A percentile compares a stretch with the other conserved stretches of the same genome.
These are phyloP conservation scores for Chinchilla lanigera DNA, from an alignment of 2,113 vertebrate species.

Conservation along the genomic window DNA sequence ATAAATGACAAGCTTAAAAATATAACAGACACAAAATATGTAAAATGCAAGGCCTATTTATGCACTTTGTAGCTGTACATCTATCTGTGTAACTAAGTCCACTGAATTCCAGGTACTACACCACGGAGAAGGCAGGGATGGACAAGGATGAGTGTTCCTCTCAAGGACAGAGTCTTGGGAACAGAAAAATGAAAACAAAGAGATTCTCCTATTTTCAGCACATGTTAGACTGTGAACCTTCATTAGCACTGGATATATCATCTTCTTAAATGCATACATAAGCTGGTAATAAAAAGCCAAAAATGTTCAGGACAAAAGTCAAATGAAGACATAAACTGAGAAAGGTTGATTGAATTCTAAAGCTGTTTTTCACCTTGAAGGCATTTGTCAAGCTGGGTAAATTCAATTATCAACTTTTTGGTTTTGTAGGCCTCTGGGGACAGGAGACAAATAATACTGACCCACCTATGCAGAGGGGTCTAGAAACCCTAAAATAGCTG, in stretches of 20 bases:
- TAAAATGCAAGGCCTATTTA: background rate
- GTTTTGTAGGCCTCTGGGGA: background rate
- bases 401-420: background rate
- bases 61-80: background rate
- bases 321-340: constrained; percentile 20
- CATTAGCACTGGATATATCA: background rate
- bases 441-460: constrained; percentile 7
- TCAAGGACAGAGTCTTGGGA: background rate
- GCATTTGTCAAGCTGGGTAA: constrained; percentile 6
- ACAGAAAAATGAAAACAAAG: background rate
- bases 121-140: background rate
- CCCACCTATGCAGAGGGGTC: background rate
- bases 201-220: background rate
- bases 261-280: background rate
- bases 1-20: constrained; percentile 13
- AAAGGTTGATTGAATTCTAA: background rate
- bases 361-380: constrained; percentile 2
- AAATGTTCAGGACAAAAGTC: background rate
- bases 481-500: background rate
- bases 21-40: background rate
- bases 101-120: background rate
- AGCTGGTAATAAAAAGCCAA: constrained; percentile 36
- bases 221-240: background rate
- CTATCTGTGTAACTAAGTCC: background rate
- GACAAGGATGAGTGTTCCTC: background rate